Percentiles rank a stretch among this genome's conserved stretches.
These are phyloP conservation scores for Metopolophium dirhodum DNA, from an alignment of 1,140 invertebrate genomes.

Conservation along the genomic window DNA sequence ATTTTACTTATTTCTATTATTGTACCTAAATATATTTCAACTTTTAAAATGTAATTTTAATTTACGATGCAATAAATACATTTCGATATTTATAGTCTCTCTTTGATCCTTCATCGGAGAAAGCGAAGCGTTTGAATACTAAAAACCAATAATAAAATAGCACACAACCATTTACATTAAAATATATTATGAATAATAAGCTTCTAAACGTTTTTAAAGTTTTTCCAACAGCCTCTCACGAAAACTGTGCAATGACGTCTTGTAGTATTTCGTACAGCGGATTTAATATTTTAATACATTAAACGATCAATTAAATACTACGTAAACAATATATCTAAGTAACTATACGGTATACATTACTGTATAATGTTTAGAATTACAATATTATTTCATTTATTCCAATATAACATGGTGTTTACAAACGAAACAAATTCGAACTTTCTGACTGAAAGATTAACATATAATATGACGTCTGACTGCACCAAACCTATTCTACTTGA, in stretches of 20 bases:
- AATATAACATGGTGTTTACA: neutral
- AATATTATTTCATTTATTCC: too few relatives aligned
- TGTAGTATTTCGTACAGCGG: neutral
- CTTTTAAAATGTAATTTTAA: neutral
- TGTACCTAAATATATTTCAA: neutral
- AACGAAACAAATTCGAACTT: neutral
- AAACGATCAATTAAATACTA: neutral
- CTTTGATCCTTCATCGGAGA: neutral
- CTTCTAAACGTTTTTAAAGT: neutral
- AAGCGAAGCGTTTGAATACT: neutral
- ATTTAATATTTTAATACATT: neutral
- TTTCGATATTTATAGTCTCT: neutral
- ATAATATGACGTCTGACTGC: neutral
- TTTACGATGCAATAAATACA: neutral
- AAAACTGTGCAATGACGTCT: neutral
- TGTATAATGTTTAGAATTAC: neutral
- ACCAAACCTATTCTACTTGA: neutral
- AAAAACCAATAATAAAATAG: conserved; percentile 13
- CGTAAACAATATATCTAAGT: too few relatives aligned
- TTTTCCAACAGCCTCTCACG: neutral
- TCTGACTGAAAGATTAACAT: neutral
- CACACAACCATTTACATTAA: neutral
- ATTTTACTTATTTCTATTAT: neutral
- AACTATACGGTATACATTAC: too few relatives aligned
- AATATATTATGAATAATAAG: neutral